phyloP scores from a whole-genome alignment of 2,888 invertebrate species.

The Caradrina kadenii region DNA sequence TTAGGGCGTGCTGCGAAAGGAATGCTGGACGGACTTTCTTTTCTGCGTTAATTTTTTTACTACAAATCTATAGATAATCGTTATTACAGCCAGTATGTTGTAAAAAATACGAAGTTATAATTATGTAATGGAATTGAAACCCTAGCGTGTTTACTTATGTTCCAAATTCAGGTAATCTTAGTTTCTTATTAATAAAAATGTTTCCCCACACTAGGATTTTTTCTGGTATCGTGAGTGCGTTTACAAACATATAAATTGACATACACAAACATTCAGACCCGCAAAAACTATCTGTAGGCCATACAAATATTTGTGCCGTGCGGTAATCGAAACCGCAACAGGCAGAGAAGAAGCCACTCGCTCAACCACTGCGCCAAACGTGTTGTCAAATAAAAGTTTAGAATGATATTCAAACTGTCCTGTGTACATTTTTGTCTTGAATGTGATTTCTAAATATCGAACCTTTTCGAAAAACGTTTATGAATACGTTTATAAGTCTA shows the following conservation, averaged over 20 bases:
- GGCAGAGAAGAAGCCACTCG: no score
- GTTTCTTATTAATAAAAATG: no score
- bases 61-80: constrained; percentile 46
- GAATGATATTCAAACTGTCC: background rate
- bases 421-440: background rate
- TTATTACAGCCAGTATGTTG: constrained; percentile 15
- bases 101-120: constrained; percentile 22
- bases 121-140: constrained; percentile 17
- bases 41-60: constrained; percentile 46
- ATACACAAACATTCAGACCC: no score
- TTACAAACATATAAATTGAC: no score
- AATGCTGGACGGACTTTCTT: constrained; percentile 54
- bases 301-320: no score
- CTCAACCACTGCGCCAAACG: background rate
- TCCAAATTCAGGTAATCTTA: background rate
- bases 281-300: no score
- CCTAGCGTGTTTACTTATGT: constrained; percentile 6
- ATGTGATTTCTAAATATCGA: background rate
- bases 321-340: no score
- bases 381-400: background rate
- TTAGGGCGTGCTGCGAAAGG: constrained; percentile 42
- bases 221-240: no score
- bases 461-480: no score
- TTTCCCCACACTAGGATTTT: no score
- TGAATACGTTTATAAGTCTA: background rate